Evolutionary conservation across 2,113 vertebrate species (phyloP), one percentile per base, ranked within the genome.

Genomic region (Odontesthes bonariensis): DNA sequence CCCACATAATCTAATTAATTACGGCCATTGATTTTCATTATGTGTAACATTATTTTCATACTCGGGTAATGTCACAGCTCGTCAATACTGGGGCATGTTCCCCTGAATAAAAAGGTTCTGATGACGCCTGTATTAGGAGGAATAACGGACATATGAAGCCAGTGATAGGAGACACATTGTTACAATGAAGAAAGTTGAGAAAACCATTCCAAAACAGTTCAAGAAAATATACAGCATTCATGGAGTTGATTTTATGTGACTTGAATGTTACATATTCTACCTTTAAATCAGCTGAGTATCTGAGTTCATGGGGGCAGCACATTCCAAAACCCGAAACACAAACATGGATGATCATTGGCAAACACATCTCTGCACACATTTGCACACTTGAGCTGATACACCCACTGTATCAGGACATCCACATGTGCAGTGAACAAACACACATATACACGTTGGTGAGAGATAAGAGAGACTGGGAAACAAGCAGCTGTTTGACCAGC

Each of bases 391-490:
- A 53, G 42, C 54, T 47, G 33, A 51, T 55, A 73, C 46, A 77
- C 42, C 52, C 58, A 33, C 44, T 75, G 23, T 53, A 81, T 81
- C 38, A 69, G 54, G 55, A 73, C 38, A 76, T 70, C 58, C 69
- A 55, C 49, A 56, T 60, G 76, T 53, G 44, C 62, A 74, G 64
- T 49, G 62, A 38, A 35, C 56, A 73, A 23, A 69, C 67, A 58
- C 63, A 52, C 56, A 69, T 27, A 61, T 60, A 60, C 71, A 51
- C 49, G 13, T 65, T 47, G 57, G 75, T 64, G 69, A 81, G 66
- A 68, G 85, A 89, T 88, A 90, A 86, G 81, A 77, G 17, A 55
- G 33, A 53, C 65, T 31, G 46, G 27, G 79, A 88, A 82, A 89
- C 75, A 67, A 82, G 66, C 77, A 70, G 73, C 72, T 79, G 71